A percentile compares a stretch with the other conserved stretches of the same genome.
Conservation (phyloP, 2,888 invertebrate species). For the Idaea biselata region DNA sequence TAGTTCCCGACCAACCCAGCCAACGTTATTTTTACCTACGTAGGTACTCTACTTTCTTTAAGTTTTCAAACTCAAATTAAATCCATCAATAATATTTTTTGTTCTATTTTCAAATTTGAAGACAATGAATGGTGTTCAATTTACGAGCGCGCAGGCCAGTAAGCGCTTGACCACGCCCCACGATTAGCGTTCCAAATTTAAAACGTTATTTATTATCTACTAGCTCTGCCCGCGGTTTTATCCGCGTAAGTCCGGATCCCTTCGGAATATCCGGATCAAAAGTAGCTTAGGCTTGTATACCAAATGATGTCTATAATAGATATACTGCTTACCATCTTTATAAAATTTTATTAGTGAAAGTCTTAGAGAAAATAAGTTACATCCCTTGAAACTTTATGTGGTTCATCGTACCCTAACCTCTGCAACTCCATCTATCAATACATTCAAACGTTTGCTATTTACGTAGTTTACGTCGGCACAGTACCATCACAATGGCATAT, state of each 20-base stretch:
- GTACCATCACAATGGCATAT: slow-evolving; percentile 41
- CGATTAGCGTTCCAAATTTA: neutral
- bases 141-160: slow-evolving; percentile 50
- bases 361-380: no score
- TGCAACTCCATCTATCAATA: slow-evolving; percentile 16
- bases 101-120: neutral
- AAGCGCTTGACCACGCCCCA: slow-evolving; percentile 48
- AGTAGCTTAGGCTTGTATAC: no score
- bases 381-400: no score
- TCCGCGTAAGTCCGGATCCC: no score
- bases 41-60: neutral
- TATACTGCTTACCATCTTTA: no score
- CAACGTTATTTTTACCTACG: no score
- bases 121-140: slow-evolving; percentile 25
- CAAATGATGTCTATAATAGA: no score
- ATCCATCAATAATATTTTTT: neutral
- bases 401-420: no score
- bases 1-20: no score
- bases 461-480: slow-evolving; percentile 38
- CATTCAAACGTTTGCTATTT: slow-evolving; percentile 19
- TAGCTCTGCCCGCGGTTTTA: no score
- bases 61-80: neutral
- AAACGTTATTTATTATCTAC: neutral
- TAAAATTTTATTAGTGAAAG: no score
- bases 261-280: no score